Evolutionary conservation across 2,888 invertebrate genomes (phyloP).

Genomic region (Drosophila acutilabella): DNA sequence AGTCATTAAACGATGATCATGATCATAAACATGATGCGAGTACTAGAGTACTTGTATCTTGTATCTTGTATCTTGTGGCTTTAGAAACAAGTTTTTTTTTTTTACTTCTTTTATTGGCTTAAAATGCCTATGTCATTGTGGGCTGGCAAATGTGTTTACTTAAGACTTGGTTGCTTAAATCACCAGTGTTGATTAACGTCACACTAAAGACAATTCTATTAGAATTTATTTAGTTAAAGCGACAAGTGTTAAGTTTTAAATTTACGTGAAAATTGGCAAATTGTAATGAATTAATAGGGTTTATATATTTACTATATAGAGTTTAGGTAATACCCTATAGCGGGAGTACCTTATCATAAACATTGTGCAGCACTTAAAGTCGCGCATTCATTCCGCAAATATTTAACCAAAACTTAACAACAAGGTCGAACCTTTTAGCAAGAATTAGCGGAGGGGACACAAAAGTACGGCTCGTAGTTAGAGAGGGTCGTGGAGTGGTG

Average conservation of each 20-base stretch:
- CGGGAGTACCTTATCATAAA: conserved; percentile 1
- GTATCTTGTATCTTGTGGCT: conserved; percentile 4
- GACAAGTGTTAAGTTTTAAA: conserved; percentile 2
- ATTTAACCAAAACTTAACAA: conserved; percentile 45
- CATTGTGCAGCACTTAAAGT: conserved; percentile 12
- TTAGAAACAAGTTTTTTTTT: conserved; percentile 36
- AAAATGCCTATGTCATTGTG: conserved; percentile 32
- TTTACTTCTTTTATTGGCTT: not conserved
- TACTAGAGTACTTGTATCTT: conserved; percentile 7
- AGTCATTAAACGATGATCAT: conserved; percentile 10
- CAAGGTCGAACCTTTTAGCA: conserved; percentile 75
- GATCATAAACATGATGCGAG: conserved; percentile 22
- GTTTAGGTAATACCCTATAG: not conserved
- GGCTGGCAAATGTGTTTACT: not conserved
- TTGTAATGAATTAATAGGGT: conserved; percentile 10
- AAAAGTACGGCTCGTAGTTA: no score
- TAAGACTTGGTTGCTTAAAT: not conserved
- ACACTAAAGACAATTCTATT: not conserved
- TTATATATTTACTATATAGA: not conserved
- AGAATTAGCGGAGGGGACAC: conserved; percentile 59
- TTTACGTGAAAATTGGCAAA: conserved; percentile 40
- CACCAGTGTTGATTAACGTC: conserved; percentile 29
- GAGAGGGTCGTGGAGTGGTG: no score
- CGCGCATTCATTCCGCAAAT: conserved; percentile 44
- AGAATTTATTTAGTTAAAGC: not conserved